Conservation (phyloP, 2,113 vertebrate genomes). For the Nestor notabilis region DNA sequence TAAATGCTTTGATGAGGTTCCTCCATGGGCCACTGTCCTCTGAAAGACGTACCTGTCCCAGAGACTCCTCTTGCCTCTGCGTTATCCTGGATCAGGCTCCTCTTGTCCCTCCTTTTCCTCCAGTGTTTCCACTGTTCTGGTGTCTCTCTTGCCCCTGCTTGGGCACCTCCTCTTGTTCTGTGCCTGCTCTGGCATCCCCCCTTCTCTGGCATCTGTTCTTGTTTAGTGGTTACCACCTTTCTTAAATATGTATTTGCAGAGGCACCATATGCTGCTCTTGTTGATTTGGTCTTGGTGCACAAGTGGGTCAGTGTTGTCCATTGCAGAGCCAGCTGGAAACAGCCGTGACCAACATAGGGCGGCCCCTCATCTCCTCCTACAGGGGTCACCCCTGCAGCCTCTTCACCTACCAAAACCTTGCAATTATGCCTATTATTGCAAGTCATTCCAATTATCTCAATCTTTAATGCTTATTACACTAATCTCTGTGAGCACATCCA, state of each 20-base stretch:
- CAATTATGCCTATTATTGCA: background rate
- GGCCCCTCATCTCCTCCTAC: background rate
- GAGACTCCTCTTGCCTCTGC: background rate
- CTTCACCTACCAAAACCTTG: background rate
- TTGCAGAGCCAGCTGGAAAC: background rate
- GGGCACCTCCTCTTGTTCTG: background rate
- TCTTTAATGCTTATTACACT: background rate
- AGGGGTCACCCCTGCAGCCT: background rate
- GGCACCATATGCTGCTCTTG: background rate
- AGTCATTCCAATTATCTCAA: background rate
- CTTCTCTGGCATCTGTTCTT: background rate
- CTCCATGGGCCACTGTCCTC: background rate
- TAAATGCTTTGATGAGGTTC: background rate
- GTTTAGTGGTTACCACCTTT: background rate
- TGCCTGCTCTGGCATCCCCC: background rate
- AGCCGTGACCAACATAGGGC: background rate
- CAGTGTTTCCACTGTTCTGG: background rate
- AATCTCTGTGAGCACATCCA: background rate
- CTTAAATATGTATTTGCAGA: background rate
- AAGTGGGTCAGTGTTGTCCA: background rate
- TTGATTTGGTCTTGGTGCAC: background rate
- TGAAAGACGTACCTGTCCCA: background rate
- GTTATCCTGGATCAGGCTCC: background rate
- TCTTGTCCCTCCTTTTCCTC: background rate
- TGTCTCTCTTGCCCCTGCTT: background rate